phyloP scores from a whole-genome alignment of 2,888 invertebrate species.

The Drosophila monieri region DNA sequence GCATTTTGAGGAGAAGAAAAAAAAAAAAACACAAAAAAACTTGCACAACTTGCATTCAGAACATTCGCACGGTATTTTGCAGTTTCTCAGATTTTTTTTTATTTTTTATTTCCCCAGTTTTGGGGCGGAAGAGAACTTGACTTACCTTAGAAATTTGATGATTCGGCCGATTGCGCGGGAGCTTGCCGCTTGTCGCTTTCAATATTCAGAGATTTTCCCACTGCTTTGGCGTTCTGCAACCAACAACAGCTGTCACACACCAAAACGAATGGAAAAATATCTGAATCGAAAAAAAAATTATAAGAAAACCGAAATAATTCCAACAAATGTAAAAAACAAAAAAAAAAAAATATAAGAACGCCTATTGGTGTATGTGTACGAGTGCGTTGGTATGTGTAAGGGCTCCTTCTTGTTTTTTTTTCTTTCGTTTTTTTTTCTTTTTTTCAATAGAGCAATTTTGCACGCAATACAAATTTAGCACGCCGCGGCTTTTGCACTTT shows the following conservation, averaged over 20 bases:
- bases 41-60: slow-evolving; percentile 27
- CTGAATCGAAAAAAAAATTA: slow-evolving; percentile 12
- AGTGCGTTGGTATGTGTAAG: slow-evolving; percentile 22
- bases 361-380: slow-evolving; percentile 15
- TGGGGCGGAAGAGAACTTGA: background rate
- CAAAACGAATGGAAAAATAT: slow-evolving; percentile 28
- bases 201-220: slow-evolving; percentile 7
- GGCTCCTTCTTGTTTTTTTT: slow-evolving; percentile 28
- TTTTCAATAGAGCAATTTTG: slow-evolving; percentile 50
- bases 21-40: slow-evolving; percentile 23
- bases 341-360: slow-evolving; percentile 2
- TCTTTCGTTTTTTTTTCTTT: slow-evolving; percentile 36
- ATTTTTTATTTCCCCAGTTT: background rate
- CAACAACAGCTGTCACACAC: slow-evolving; percentile 48
- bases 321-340: slow-evolving; percentile 9
- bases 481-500: slow-evolving; percentile 59
- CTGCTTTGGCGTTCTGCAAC: slow-evolving; percentile 8
- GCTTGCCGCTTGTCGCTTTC: slow-evolving; percentile 9
- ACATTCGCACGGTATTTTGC: slow-evolving; percentile 25
- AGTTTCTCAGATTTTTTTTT: slow-evolving; percentile 1
- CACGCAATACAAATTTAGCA: slow-evolving; percentile 52
- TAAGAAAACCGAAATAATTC: background rate
- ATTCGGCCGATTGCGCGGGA: slow-evolving; percentile 25
- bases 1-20: background rate
- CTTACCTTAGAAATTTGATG: slow-evolving; percentile 24